A percentile compares a stretch with the other conserved stretches of the same genome.
Evolutionary conservation across 2,113 vertebrate species (phyloP).

Genomic region (Speoplatyrhinus poulsoni): DNA sequence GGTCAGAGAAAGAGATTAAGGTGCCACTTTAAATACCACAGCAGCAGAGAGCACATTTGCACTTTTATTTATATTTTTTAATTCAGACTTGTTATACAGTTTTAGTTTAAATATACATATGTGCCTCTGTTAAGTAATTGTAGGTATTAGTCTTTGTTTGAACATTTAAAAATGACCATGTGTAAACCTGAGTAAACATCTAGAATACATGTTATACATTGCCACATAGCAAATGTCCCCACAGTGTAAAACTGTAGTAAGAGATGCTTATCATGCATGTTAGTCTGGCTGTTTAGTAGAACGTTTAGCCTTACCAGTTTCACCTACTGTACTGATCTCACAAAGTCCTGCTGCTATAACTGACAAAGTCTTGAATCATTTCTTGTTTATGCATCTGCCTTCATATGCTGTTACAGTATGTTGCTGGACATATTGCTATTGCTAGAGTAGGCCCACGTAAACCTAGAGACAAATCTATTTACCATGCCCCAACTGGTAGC

Average conservation of each 20-base stretch:
- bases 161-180: too few species aligned
- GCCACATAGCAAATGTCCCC: background rate
- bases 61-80: too few species aligned
- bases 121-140: too few species aligned
- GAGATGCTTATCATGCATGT: background rate
- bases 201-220: background rate
- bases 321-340: conserved; percentile 11
- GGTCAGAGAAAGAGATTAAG: conserved; percentile 6
- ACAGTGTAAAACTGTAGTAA: background rate
- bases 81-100: background rate
- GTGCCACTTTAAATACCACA: too few species aligned
- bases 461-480: conserved; percentile 60
- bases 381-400: conserved; percentile 26
- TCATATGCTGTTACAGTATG: conserved; percentile 38
- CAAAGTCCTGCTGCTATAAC: conserved; percentile 10
- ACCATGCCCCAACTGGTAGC: conserved; percentile 46
- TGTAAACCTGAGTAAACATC: too few species aligned
- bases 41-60: too few species aligned
- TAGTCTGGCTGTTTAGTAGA: background rate
- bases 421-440: conserved; percentile 13
- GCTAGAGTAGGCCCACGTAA: conserved; percentile 33
- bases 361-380: conserved; percentile 30
- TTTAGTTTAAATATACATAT: background rate
- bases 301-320: conserved; percentile 46
- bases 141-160: too few species aligned